phyloP scores from a whole-genome alignment of 2,888 invertebrate genomes.

The Apotomis betuletana region DNA sequence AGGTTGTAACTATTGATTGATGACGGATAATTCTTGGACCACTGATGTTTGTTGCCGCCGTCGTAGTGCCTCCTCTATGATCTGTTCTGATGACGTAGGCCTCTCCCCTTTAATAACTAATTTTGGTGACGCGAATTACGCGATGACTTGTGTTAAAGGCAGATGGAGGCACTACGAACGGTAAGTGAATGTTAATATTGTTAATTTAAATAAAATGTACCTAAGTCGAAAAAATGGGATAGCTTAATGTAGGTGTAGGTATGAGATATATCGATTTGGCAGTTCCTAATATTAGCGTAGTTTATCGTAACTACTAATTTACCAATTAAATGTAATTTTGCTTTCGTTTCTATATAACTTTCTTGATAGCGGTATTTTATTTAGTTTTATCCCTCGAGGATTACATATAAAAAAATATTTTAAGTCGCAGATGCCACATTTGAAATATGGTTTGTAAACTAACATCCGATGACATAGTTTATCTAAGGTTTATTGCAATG shows the following conservation, averaged over 20 bases:
- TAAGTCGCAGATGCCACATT: no score
- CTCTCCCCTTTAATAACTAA: slow-evolving; percentile 47
- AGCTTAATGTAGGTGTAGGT: neutral
- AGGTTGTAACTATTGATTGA: slow-evolving; percentile 72
- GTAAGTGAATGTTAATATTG: slow-evolving; percentile 64
- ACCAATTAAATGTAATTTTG: no score
- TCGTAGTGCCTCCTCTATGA: slow-evolving; percentile 82
- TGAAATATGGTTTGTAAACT: no score
- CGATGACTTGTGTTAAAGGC: slow-evolving; percentile 53
- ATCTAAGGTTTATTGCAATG: no score
- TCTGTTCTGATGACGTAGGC: slow-evolving; percentile 81
- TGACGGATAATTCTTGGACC: slow-evolving; percentile 79
- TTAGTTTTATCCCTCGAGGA: no score
- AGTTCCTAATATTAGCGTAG: no score
- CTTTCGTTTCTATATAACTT: no score
- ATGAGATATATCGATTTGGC: no score
- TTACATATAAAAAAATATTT: no score
- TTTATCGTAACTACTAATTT: no score
- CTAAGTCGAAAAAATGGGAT: neutral
- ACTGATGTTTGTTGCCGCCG: slow-evolving; percentile 66
- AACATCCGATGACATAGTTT: no score
- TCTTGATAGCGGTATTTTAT: no score
- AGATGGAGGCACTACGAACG: slow-evolving; percentile 76
- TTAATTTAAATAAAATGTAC: slow-evolving; percentile 12
- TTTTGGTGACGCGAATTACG: neutral